Base-by-base conservation (phyloP, 2,888 invertebrate genomes). In the Sinohyriopsis cumingii region DNA sequence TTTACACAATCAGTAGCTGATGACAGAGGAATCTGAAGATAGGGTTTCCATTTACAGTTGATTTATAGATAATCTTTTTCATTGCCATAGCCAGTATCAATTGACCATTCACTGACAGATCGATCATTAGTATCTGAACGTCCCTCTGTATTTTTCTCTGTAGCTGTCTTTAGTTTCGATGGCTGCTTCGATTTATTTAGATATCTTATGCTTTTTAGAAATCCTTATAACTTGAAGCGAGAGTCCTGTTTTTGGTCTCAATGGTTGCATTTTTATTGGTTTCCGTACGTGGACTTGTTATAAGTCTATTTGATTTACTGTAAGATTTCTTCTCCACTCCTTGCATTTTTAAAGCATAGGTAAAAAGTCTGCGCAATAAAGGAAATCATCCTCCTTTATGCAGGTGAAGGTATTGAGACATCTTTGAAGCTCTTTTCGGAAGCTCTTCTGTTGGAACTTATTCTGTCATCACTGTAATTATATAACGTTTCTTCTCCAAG, bases 401-500 rank as follows among this genome's bases (percentile, higher is more conserved):
- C 79, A 82, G 3, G 81, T 80, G 67, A 82, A 82, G 33, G 80
- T 82, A 24, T 80, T 79, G 3, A 82, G 68, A 71, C 81, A 82
- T 57, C 81, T 65, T 65, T 75, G 73, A 15, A 82, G 65, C 66
- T 80, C 81, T 66, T 73, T 76, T 57, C 7, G 81, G 80, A 55
- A 82, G 59, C 45, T 95, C 95, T 88, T 94, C 94, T 83, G 94
- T 94, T 24, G 95, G 94, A 82, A 96, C 94, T 90, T 95, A 95
- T 79, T 95, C 95, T 84, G 95, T 92, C 75, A 96, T 92, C 79
- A 96, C 93, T 74, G 96, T 94, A 81, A 97, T 95, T 79, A 96
- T 92, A 88, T 95, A 92, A 88, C 94, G 93, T 85, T 76, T 82
- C 72, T 95, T 92, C 89, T 95, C 95, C 83, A 95, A 92, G 70